A percentile compares a stretch with the other conserved stretches of the same genome.
Conservation (phyloP, 2,888 invertebrate species). For the Copidosoma aretas region DNA sequence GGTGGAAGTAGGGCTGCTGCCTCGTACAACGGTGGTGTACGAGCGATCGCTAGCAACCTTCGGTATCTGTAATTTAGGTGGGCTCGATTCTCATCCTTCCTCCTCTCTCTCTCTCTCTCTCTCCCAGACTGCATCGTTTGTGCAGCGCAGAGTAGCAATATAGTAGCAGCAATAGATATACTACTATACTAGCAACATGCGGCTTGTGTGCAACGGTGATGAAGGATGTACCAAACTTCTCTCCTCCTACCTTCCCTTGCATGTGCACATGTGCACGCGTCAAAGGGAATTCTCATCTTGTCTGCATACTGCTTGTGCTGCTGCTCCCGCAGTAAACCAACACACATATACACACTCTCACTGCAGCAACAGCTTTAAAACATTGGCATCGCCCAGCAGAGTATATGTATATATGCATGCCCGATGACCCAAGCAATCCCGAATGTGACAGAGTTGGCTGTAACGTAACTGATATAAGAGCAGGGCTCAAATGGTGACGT, state of each 20-base stretch:
- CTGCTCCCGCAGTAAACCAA: too few relatives aligned
- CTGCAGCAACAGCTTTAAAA: too few relatives aligned
- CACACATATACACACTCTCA: too few relatives aligned
- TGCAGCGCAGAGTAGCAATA: conserved; percentile 9
- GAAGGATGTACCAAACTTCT: conserved; percentile 1
- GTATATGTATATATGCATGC: too few relatives aligned
- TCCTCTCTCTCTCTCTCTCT: conserved; percentile 5
- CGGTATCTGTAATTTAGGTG: conserved; percentile 19
- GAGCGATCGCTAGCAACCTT: conserved; percentile 14
- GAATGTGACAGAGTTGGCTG: too few relatives aligned
- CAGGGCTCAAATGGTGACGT: too few relatives aligned
- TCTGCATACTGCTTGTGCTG: too few relatives aligned
- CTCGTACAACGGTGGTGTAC: background rate
- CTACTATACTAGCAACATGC: too few relatives aligned
- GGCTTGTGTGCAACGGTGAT: background rate
- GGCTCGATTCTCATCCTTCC: conserved; percentile 2
- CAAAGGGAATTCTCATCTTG: conserved; percentile 23
- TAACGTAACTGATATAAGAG: too few relatives aligned
- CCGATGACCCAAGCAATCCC: too few relatives aligned
- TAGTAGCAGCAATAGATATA: conserved; percentile 17
- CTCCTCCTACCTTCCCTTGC: conserved; percentile 9
- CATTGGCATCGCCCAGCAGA: too few relatives aligned
- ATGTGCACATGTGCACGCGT: conserved; percentile 3
- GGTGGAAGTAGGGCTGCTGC: background rate
- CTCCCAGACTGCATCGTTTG: conserved; percentile 38